Evolutionary conservation across 2,797 vertebrate species (phyloP), one percentile per base, ranked within the genome.

Genomic region (Sebastes dallii): DNA sequence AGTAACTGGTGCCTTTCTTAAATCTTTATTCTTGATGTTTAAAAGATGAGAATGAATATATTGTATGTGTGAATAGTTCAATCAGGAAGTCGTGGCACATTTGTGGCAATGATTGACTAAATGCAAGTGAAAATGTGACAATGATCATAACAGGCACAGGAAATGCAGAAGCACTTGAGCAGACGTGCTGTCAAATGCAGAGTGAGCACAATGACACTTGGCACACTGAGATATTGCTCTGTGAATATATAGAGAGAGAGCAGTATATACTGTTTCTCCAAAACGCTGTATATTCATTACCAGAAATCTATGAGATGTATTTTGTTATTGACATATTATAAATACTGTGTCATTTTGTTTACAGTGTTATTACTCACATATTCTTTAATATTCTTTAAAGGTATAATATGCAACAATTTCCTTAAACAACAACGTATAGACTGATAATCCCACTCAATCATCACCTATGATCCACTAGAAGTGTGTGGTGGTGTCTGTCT

Each of bases 1-100:
- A 46, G 20, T 10, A 64, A 56, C 22, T 5, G 76, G 88, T 88
- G 88, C 86, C 90, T 89, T 88, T 82, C 61, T 54, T 11, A 6
- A 14, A 22, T 69, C 16, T 75, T 66, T 42, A 72, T 73, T 72
- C 32, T 9, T 29, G 14, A 54, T 56, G 24, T 30, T 20, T 68
- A 34, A 56, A 66, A 59, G 22, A 70, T 69, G 20, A 67, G 2
- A 73, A 70, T 27, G 25, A 69, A 10, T 29, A 54, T 25, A 18
- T 0, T 67, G n/a, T 42, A 2, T 68, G 70, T 56, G 69, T 66
- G 77, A 80, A 27, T 27, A 56, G 42, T 58, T 71, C n/a, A 80
- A 24, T 71, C 46, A 54, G 66, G 64, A 69, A 6, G 30, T 60
- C 52, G 4, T 42, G 46, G 27, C 25, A 66, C 46, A 65, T 65